These are phyloP conservation scores for Speoplatyrhinus poulsoni DNA, from an alignment of 2,113 vertebrate genomes.

Conservation along the genomic window DNA sequence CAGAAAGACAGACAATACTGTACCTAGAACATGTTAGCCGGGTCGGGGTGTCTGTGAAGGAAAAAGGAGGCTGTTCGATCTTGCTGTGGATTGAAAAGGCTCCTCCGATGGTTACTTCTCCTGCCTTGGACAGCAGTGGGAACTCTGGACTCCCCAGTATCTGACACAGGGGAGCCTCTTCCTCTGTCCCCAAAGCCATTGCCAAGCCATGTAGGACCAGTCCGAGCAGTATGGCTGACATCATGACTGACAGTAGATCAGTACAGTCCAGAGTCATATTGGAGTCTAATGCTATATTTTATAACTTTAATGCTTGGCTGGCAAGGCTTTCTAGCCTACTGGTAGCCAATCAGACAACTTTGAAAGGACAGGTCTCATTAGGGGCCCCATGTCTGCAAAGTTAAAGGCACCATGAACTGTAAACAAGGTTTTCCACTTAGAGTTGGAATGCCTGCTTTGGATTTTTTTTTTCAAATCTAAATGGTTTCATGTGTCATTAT, in stretches of 20 bases:
- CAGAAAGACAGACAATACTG: neutral
- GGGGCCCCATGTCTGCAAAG: neutral
- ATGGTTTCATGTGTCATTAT: too few relatives aligned
- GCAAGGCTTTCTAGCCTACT: neutral
- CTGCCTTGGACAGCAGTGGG: slow-evolving; percentile 66
- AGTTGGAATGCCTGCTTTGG: too few relatives aligned
- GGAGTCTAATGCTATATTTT: slow-evolving; percentile 10
- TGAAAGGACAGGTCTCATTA: neutral
- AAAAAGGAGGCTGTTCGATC: slow-evolving; percentile 51
- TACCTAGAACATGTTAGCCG: slow-evolving; percentile 70
- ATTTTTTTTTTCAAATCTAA: too few relatives aligned
- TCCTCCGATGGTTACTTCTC: slow-evolving; percentile 73
- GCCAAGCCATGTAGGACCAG: slow-evolving; percentile 25
- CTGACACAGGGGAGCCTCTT: slow-evolving; percentile 49
- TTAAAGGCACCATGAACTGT: neutral
- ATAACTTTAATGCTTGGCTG: slow-evolving; percentile 7
- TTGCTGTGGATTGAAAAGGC: slow-evolving; percentile 75
- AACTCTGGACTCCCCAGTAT: slow-evolving; percentile 63
- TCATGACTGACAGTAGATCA: neutral
- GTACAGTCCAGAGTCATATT: neutral
- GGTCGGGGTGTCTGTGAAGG: slow-evolving; percentile 63
- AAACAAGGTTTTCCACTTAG: neutral
- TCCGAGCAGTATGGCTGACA: slow-evolving; percentile 23
- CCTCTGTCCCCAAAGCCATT: slow-evolving; percentile 19
- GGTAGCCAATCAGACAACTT: slow-evolving; percentile 36